These are phyloP conservation scores for Pherbina coryleti DNA, from an alignment of 2,888 invertebrate genomes.

Conservation along the genomic window DNA sequence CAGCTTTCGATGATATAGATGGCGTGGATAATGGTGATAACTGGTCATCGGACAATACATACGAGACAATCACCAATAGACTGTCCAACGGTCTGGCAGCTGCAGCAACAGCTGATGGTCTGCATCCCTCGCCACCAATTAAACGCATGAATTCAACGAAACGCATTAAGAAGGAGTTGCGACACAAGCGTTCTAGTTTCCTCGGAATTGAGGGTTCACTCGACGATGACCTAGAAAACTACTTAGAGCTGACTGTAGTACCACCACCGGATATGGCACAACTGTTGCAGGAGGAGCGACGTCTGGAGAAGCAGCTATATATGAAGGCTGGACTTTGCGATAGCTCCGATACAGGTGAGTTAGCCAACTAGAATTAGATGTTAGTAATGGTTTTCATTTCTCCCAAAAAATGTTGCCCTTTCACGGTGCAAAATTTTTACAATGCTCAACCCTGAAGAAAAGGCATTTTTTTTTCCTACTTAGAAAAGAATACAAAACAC, in stretches of 20 bases:
- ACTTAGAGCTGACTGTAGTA: conserved; percentile 77
- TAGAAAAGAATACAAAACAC: too few species aligned
- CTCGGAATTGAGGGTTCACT: conserved; percentile 85
- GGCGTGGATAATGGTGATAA: conserved; percentile 52
- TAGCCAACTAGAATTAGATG: neutral
- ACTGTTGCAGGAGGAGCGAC: conserved; percentile 83
- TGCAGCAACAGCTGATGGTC: conserved; percentile 24
- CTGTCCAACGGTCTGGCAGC: conserved; percentile 42
- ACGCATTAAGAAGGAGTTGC: conserved; percentile 86
- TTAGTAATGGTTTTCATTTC: too few species aligned
- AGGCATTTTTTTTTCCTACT: too few species aligned
- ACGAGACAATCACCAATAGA: conserved; percentile 62
- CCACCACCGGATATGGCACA: conserved; percentile 85
- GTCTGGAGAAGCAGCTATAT: conserved; percentile 82
- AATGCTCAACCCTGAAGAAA: too few species aligned
- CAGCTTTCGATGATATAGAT: conserved; percentile 47
- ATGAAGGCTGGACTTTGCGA: conserved; percentile 80
- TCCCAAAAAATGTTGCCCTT: too few species aligned
- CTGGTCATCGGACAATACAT: conserved; percentile 65
- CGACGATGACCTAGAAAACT: conserved; percentile 74
- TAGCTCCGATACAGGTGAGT: conserved; percentile 74
- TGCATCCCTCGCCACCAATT: conserved; percentile 69
- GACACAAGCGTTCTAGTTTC: conserved; percentile 87
- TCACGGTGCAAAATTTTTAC: too few species aligned
- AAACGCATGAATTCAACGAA: conserved; percentile 85